Conservation (phyloP, 1,140 invertebrate genomes). For the Chrysopa pallens region DNA sequence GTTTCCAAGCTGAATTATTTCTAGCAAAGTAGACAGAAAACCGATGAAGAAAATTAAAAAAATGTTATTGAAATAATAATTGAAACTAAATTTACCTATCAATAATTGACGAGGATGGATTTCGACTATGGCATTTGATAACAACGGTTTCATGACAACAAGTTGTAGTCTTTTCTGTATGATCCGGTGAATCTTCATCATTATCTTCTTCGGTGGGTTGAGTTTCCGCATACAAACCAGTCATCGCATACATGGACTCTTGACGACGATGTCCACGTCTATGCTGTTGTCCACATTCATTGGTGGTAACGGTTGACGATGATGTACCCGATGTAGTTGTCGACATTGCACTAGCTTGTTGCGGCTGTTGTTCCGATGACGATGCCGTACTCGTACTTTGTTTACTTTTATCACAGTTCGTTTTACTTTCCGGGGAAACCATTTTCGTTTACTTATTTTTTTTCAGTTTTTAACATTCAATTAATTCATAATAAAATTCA, state of each 20-base stretch:
- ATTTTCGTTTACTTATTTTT: too few relatives aligned
- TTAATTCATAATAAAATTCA: too few relatives aligned
- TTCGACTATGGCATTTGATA: slow-evolving; percentile 58
- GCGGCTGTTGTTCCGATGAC: too few relatives aligned
- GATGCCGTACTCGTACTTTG: too few relatives aligned
- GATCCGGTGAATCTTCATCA: slow-evolving; percentile 23
- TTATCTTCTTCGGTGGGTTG: slow-evolving; percentile 28
- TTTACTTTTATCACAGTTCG: too few relatives aligned
- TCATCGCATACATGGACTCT: slow-evolving; percentile 75
- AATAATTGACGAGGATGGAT: slow-evolving; percentile 48
- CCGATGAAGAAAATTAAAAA: too few relatives aligned
- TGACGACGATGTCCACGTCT: slow-evolving; percentile 42
- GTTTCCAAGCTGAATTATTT: too few relatives aligned
- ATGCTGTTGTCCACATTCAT: slow-evolving; percentile 20
- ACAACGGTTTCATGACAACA: slow-evolving; percentile 29
- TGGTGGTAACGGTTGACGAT: not conserved
- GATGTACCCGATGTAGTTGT: not conserved
- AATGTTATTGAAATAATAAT: too few relatives aligned
- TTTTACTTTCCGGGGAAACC: too few relatives aligned
- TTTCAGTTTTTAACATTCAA: too few relatives aligned
- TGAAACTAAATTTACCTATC: slow-evolving; percentile 43
- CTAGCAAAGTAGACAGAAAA: too few relatives aligned
- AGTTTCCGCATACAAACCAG: slow-evolving; percentile 60
- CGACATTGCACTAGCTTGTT: not conserved
- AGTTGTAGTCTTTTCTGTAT: slow-evolving; percentile 16